These are phyloP conservation scores for Corvus cornix DNA, from an alignment of 2,113 vertebrate species.

Conservation along the genomic window DNA sequence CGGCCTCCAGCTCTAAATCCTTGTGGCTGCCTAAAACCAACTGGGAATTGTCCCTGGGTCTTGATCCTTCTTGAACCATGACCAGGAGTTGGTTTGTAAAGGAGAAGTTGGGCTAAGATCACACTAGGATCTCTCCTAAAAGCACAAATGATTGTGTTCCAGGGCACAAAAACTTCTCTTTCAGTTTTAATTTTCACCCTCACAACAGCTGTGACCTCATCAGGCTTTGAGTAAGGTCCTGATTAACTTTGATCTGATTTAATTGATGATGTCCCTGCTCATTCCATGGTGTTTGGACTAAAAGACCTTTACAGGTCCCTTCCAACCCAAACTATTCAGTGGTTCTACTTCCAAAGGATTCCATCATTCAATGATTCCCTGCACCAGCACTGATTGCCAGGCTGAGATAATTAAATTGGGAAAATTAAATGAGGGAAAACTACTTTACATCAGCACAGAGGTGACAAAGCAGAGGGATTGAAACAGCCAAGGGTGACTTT, in stretches of 20 bases:
- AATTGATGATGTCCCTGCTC: background rate
- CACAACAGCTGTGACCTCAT: background rate
- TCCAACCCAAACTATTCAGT: background rate
- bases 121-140: background rate
- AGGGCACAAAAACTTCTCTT: background rate
- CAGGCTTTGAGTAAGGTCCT: background rate
- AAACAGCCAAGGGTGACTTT: background rate
- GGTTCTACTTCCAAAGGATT: background rate
- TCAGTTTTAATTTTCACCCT: rapidly evolving
- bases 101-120: background rate
- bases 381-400: too few species aligned
- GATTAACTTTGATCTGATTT: background rate
- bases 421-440: background rate
- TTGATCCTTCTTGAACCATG: background rate
- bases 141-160: background rate
- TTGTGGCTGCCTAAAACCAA: background rate
- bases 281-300: too few species aligned
- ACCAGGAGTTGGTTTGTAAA: background rate
- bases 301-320: background rate
- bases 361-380: background rate
- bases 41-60: background rate
- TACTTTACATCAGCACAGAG: background rate
- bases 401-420: background rate
- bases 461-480: background rate
- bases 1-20: background rate